A percentile compares a stretch with the other conserved stretches of the same genome.
phyloP scores from a whole-genome alignment of 23 tunicate genomes.

The Styela clava region DNA sequence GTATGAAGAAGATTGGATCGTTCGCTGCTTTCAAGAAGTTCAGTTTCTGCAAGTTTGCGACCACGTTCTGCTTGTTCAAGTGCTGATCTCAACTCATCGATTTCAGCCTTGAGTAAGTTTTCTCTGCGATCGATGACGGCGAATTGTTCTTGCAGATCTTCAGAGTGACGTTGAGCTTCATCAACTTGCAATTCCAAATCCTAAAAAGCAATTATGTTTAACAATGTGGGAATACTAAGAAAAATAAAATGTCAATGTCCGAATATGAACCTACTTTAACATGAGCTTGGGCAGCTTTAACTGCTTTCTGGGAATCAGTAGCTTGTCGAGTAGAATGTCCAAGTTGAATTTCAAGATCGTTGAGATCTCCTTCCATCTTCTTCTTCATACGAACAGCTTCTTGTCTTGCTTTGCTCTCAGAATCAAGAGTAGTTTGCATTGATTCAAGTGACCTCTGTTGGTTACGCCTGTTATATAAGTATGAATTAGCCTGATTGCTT shows the following conservation, averaged over 20 bases:
- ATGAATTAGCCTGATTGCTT: background rate
- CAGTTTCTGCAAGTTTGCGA: constrained; percentile 43
- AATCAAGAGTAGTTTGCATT: constrained; percentile 49
- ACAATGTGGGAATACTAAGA: background rate
- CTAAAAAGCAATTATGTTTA: background rate
- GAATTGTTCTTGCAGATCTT: constrained; percentile 64
- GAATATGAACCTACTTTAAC: no score
- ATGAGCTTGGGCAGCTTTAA: constrained; percentile 71
- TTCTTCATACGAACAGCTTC: constrained; percentile 39
- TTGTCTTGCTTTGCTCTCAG: constrained; percentile 34
- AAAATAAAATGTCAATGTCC: background rate
- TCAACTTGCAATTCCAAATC: constrained; percentile 88
- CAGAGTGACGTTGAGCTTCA: constrained; percentile 78
- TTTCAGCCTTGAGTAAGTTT: constrained; percentile 81
- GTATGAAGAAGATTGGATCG: constrained; percentile 40
- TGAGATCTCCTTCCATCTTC: constrained; percentile 33
- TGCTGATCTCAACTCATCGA: constrained; percentile 61
- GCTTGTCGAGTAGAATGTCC: constrained; percentile 94
- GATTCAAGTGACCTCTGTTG: constrained; percentile 47
- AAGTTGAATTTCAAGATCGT: constrained; percentile 39
- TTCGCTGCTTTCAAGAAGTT: constrained; percentile 60
- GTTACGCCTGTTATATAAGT: constrained; percentile 17
- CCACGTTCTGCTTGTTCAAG: constrained; percentile 53
- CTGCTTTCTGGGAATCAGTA: constrained; percentile 83
- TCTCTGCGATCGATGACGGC: constrained; percentile 92